Percentiles rank a stretch among this genome's conserved stretches.
Conservation (phyloP, 2,113 vertebrate genomes). For the Saiga tatarica region DNA sequence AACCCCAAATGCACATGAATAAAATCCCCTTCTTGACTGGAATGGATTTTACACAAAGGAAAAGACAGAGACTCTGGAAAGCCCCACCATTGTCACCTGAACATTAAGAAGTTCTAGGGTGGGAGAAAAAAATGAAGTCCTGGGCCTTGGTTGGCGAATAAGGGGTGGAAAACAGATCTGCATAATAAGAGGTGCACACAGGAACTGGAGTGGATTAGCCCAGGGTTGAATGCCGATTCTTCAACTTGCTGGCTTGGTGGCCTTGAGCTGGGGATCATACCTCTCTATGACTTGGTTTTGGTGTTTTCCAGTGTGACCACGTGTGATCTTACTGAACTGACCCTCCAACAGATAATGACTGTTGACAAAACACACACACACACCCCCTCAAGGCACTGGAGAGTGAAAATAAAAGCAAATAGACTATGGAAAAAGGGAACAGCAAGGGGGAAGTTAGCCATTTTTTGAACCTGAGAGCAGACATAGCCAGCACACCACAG, state of each 20-base stretch:
- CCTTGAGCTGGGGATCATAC: too few relatives aligned
- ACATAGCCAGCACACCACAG: not conserved
- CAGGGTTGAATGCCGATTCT: not conserved
- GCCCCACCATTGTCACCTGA: not conserved
- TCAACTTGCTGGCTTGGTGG: not conserved
- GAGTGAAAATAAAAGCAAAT: not conserved
- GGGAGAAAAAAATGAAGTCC: not conserved
- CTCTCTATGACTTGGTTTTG: not conserved
- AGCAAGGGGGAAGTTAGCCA: not conserved
- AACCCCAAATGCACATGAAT: not conserved
- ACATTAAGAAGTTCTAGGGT: not conserved
- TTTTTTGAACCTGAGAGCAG: not conserved
- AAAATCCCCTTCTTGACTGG: not conserved
- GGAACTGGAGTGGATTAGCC: not conserved
- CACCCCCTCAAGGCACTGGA: not conserved
- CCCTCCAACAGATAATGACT: not conserved
- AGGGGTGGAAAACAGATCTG: not conserved
- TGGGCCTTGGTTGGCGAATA: not conserved
- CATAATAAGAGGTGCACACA: fast-evolving
- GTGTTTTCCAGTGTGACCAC: not conserved
- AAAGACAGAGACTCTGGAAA: not conserved
- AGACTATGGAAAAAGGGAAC: not conserved
- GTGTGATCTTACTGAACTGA: not conserved
- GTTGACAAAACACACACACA: not conserved
- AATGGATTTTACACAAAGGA: not conserved